phyloP scores from a whole-genome alignment of 2,888 invertebrate genomes.

The Corbicula japonica region DNA sequence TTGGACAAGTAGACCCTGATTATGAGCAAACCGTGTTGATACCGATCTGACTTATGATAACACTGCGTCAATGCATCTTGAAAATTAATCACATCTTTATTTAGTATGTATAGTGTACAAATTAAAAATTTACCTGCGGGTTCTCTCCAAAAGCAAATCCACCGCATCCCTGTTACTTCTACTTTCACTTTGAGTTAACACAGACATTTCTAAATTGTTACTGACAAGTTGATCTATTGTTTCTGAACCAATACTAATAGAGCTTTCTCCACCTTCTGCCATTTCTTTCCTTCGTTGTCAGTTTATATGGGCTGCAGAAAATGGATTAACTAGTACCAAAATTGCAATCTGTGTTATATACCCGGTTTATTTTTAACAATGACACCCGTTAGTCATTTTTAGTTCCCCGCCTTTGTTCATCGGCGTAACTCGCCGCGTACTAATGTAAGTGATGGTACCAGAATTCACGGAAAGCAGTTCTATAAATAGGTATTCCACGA shows the following conservation, averaged over 20 bases:
- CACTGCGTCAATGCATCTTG: no score
- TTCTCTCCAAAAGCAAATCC: slow-evolving; percentile 60
- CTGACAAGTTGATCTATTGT: no score
- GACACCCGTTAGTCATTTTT: slow-evolving; percentile 35
- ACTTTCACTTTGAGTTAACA: slow-evolving; percentile 6
- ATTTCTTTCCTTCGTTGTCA: no score
- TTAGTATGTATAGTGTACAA: no score
- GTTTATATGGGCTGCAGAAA: slow-evolving; percentile 11
- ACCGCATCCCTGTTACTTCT: slow-evolving; percentile 45
- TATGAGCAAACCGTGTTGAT: no score
- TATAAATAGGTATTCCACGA: slow-evolving; percentile 56
- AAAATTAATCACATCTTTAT: not conserved
- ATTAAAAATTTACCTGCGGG: slow-evolving; percentile 51
- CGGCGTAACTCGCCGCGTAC: no score
- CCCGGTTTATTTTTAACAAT: slow-evolving; percentile 53
- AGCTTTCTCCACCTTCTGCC: slow-evolving; percentile 65
- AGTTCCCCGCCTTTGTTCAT: no score
- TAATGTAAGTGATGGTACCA: not conserved
- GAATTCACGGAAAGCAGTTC: slow-evolving; percentile 17
- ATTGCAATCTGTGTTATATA: slow-evolving; percentile 25
- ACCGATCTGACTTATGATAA: no score
- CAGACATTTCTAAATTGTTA: no score
- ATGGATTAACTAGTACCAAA: no score
- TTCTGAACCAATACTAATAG: not conserved
- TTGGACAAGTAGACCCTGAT: no score